Evolutionary conservation across 2,113 vertebrate genomes (phyloP).

Genomic region (Empidonax alnorum): DNA sequence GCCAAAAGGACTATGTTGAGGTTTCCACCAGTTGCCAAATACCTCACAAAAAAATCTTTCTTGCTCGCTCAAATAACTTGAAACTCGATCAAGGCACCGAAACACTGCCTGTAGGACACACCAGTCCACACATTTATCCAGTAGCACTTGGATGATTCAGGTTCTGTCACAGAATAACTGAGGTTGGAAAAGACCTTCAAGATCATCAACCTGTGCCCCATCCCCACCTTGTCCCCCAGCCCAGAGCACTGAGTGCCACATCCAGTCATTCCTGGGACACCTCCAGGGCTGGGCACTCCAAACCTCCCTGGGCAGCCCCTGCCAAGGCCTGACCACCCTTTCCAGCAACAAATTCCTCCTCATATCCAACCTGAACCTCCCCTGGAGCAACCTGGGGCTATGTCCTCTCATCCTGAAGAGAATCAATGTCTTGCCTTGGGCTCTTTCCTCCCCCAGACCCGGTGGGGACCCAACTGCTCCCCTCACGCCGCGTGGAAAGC

Average conservation of each 20-base stretch:
- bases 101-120: background rate
- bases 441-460: background rate
- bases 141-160: background rate
- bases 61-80: background rate
- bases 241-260: background rate
- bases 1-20: background rate
- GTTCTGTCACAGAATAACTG: background rate
- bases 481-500: background rate
- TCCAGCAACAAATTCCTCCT: fast-evolving
- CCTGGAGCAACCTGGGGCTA: fast-evolving
- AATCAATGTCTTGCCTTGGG: background rate
- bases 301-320: background rate
- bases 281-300: background rate
- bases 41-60: background rate
- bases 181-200: background rate
- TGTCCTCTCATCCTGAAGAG: background rate
- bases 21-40: background rate
- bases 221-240: background rate
- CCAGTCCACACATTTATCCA: background rate
- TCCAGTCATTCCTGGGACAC: background rate
- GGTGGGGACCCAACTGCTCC: background rate
- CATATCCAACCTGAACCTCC: fast-evolving
- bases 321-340: fast-evolving
- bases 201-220: fast-evolving
- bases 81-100: background rate